Conservation (phyloP, 1,140 invertebrate species). For the Conus betulinus region DNA sequence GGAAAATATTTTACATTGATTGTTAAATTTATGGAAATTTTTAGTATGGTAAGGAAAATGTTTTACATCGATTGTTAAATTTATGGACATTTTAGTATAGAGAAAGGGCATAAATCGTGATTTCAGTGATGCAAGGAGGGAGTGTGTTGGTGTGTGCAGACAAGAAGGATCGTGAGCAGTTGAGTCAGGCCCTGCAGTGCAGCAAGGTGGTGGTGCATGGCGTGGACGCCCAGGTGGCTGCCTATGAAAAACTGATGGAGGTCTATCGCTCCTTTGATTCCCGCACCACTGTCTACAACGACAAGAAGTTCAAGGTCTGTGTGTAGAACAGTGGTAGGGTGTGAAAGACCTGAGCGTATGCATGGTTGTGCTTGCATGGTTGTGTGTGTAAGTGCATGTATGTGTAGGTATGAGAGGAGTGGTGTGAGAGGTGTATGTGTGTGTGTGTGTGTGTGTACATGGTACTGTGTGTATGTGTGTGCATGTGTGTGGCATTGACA, state of each 20-base stretch:
- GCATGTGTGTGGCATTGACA: not conserved
- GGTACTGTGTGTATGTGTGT: not conserved
- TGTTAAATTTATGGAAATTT: not conserved
- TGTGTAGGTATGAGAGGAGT: too few species aligned
- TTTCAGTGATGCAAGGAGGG: not conserved
- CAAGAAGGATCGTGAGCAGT: constrained; percentile 68
- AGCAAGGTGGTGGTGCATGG: constrained; percentile 79
- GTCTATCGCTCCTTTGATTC: constrained; percentile 95
- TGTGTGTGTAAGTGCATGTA: too few species aligned
- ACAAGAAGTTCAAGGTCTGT: constrained; percentile 88
- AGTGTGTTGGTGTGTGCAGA: constrained; percentile 49
- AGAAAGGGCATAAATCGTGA: not conserved
- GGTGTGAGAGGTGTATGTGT: too few species aligned
- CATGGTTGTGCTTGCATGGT: too few species aligned
- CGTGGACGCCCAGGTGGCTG: constrained; percentile 93
- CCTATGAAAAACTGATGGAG: constrained; percentile 93
- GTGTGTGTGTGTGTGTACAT: too few species aligned
- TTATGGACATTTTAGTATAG: not conserved
- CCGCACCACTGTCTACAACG: constrained; percentile 90
- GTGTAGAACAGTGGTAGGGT: too few species aligned
- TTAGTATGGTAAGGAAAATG: not conserved
- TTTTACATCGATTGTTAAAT: not conserved
- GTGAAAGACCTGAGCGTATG: too few species aligned
- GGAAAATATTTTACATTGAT: not conserved
- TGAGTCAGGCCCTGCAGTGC: constrained; percentile 60